phyloP scores from a whole-genome alignment of 2,888 invertebrate species.

The Catocala sponsa region DNA sequence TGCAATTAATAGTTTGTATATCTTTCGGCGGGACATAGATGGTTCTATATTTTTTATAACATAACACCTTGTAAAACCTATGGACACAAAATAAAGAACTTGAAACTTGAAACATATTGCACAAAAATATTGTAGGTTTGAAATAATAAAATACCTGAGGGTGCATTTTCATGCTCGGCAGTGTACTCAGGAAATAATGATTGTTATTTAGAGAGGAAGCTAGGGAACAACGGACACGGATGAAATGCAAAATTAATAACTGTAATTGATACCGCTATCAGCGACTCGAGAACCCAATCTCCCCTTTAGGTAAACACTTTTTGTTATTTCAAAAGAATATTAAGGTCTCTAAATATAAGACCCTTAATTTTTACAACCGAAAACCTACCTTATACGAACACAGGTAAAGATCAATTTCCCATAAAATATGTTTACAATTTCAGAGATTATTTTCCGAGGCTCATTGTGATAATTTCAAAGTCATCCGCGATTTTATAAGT shows the following conservation, averaged over 20 bases:
- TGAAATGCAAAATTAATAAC: conserved; percentile 55
- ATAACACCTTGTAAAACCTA: too few relatives aligned
- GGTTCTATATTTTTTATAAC: too few relatives aligned
- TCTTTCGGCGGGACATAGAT: too few relatives aligned
- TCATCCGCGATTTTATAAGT: conserved; percentile 51
- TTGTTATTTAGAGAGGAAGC: conserved; percentile 31
- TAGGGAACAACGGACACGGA: conserved; percentile 27
- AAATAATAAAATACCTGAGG: conserved; percentile 14
- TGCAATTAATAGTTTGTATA: too few relatives aligned
- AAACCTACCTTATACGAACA: conserved; percentile 19
- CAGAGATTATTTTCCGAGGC: conserved; percentile 32
- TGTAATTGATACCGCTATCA: conserved; percentile 53
- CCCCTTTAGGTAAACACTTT: conserved; percentile 44
- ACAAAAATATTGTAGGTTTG: too few relatives aligned
- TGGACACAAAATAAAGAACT: too few relatives aligned
- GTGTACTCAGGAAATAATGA: conserved; percentile 27
- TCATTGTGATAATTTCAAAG: conserved; percentile 50
- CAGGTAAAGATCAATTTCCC: conserved; percentile 12
- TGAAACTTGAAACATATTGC: too few relatives aligned
- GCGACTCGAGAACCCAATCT: conserved; percentile 37
- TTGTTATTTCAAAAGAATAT: conserved; percentile 49
- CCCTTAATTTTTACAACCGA: conserved; percentile 6
- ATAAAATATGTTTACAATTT: conserved; percentile 8
- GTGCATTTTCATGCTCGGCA: conserved; percentile 17
- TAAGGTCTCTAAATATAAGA: conserved; percentile 22